phyloP scores from a whole-genome alignment of 2,797 vertebrate genomes.

The Ceyx erithaca region DNA sequence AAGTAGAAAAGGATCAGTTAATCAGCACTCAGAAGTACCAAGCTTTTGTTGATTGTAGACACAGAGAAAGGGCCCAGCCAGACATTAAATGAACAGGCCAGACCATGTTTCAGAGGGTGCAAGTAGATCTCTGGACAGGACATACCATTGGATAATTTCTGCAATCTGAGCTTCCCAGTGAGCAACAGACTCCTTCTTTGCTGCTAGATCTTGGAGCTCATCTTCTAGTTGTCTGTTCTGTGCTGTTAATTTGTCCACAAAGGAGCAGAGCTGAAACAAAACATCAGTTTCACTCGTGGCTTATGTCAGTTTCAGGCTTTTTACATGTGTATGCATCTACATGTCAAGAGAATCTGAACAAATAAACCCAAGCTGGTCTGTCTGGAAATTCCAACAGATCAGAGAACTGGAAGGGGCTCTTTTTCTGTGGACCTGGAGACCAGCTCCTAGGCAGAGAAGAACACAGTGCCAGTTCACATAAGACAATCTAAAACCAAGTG shows the following conservation, averaged over 20 bases:
- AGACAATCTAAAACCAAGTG: not conserved
- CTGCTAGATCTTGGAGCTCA: constrained; percentile 90
- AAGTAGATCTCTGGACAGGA: not conserved
- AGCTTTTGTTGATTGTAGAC: not conserved
- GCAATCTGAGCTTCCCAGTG: constrained; percentile 99
- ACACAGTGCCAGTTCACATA: not conserved
- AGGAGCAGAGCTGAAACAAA: constrained; percentile 86
- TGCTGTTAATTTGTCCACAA: constrained; percentile 90
- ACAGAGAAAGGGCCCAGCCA: not conserved
- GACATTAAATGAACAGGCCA: not conserved
- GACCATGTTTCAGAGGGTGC: not conserved
- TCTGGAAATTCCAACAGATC: not conserved
- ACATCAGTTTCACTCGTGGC: not conserved
- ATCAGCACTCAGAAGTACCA: not conserved
- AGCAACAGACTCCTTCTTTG: constrained; percentile 94
- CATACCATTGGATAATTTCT: constrained; percentile 97
- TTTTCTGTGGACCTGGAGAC: not conserved
- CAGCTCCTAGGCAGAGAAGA: not conserved
- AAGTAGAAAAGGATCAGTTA: not conserved
- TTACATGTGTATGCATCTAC: not conserved
- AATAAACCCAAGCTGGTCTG: not conserved
- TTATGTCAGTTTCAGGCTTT: not conserved
- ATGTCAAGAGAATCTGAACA: not conserved
- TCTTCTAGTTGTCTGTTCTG: constrained; percentile 94
- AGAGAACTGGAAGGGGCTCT: not conserved